Conservation (phyloP, 1,140 invertebrate species). For the Temnothorax curvispinosus region DNA sequence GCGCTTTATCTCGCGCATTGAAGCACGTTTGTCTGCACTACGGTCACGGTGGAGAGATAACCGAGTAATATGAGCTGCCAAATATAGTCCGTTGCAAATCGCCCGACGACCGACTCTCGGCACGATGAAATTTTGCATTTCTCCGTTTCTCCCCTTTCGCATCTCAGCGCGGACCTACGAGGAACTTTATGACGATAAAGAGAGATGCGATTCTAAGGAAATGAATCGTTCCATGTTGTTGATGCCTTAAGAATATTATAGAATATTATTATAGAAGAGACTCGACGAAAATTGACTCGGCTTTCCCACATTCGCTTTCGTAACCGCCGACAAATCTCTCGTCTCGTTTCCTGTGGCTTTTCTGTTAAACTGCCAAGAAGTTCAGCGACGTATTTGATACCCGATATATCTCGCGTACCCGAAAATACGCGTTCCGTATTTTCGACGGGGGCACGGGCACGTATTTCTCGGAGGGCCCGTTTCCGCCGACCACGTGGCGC, state of each 20-base stretch:
- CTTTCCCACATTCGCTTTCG: conserved; percentile 15
- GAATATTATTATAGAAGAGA: background rate
- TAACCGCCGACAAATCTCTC: conserved; percentile 1
- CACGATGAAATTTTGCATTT: conserved; percentile 39
- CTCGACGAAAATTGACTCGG: background rate
- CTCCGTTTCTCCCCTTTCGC: conserved; percentile 6
- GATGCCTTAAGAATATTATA: too few relatives aligned
- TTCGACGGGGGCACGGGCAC: background rate
- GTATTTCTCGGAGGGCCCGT: background rate
- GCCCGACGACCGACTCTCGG: background rate
- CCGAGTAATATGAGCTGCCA: conserved; percentile 4
- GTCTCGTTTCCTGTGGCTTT: conserved; percentile 5
- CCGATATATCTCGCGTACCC: conserved; percentile 14
- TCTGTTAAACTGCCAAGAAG: conserved; percentile 53
- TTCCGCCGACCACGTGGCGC: conserved; percentile 19
- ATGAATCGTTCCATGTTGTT: background rate
- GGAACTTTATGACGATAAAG: background rate
- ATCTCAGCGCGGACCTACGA: background rate
- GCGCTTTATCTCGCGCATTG: conserved; percentile 26
- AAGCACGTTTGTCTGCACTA: background rate
- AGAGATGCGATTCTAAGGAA: background rate
- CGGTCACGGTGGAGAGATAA: background rate
- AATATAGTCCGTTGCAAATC: conserved; percentile 56
- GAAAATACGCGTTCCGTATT: conserved; percentile 49
- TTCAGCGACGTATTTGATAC: conserved; percentile 48